phyloP scores from a whole-genome alignment of 64 coral and sea anemone genomes.

The Anthopleura sola region DNA sequence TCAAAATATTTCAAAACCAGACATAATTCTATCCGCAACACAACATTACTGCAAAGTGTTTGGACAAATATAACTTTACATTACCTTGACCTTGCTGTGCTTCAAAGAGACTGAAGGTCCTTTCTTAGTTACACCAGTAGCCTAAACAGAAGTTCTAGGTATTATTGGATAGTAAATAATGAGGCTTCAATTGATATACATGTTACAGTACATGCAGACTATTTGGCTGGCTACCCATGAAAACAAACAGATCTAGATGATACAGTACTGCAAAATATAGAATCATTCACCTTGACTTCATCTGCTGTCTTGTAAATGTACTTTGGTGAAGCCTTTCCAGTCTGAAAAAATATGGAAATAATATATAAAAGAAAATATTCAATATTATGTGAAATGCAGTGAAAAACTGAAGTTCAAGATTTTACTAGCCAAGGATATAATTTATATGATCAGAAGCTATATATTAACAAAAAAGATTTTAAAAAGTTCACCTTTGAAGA shows the following conservation, averaged over 20 bases:
- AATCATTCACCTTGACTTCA: conserved; percentile 80
- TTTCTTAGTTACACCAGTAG: conserved; percentile 67
- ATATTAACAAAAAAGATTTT: too few relatives aligned
- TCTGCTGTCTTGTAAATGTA: conserved; percentile 99
- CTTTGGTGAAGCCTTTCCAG: conserved; percentile 80
- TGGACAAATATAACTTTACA: background rate
- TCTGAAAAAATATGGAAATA: background rate
- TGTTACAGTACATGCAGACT: too few relatives aligned
- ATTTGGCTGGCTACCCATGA: too few relatives aligned
- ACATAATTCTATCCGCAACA: background rate
- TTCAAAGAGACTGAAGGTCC: conserved; percentile 80
- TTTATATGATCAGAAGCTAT: too few relatives aligned
- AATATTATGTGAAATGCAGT: background rate
- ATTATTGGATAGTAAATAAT: background rate
- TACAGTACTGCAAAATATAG: background rate
- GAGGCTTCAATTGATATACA: too few relatives aligned
- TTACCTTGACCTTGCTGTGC: conserved; percentile 88
- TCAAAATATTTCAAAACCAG: too few relatives aligned
- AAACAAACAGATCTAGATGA: too few relatives aligned
- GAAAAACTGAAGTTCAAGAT: too few relatives aligned
- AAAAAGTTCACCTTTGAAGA: conserved; percentile 44
- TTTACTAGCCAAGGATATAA: too few relatives aligned
- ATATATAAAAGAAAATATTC: background rate
- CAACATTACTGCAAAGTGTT: background rate
- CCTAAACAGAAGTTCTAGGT: conserved; percentile 23